Evolutionary conservation across 2,113 vertebrate species (phyloP), one percentile per base, ranked within the genome.

Genomic region (Collichthys lucidus): DNA sequence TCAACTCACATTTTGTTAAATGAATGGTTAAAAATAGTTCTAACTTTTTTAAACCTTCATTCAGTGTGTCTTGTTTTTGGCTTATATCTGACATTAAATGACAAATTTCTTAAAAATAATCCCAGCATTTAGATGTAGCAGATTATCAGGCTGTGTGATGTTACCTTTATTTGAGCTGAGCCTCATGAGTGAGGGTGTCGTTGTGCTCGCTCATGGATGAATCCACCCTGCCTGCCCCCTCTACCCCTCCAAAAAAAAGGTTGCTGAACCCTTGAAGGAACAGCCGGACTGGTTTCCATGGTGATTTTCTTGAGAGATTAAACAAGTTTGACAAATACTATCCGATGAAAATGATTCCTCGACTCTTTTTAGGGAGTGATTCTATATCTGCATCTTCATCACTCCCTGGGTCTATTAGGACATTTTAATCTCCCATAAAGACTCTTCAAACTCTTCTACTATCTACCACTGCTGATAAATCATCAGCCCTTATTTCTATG

Each of bases 131-230:
- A 74, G 47, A 70, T 31, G 7, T 3, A 59, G 40, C 52, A 19
- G 14, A 56, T 40, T 16, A 31, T 62, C 72, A 31, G n/a, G 17
- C 20, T 40, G 1, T 46, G 50, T 26, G 26, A 20, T 11, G 20
- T 16, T 26, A 20, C 61, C 8, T 24, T 49, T 4, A 35, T 26
- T 16, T 49, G 15, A 67, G 14, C 26, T 49, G 14, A 11, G 44
- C 40, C 55, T 26, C 35, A 35, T 72, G 26, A 76, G 26, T 53
- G 69, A 35, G 46, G 49, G n/a, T 65, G 22, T 66, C 59, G 12
- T 26, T 74, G 52, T 71, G 49, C n/a, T 66, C 16, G 60, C 22
- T 52, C 44, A 17, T 7, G 20, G 19, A 50, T 59, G n/a, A 70
- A 78, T 17, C 29, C 35, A 35, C 35, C 19, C 53, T 40, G 10